These are phyloP conservation scores for Lasioglossum lativentre DNA, from an alignment of 2,888 invertebrate species.

Conservation along the genomic window DNA sequence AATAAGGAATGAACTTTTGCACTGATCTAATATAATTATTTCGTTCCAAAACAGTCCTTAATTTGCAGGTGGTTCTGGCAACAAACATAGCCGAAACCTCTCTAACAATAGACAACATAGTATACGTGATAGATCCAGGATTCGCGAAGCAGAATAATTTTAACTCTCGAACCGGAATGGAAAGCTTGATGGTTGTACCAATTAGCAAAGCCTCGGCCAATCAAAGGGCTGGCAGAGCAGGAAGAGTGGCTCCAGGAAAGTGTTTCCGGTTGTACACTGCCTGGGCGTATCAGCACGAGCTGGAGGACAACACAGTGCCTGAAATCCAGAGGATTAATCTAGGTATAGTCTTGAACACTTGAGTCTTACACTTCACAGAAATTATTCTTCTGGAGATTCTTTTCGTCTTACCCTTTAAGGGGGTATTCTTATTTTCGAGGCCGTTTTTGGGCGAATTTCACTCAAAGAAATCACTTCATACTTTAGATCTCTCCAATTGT, in stretches of 20 bases:
- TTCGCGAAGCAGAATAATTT: slow-evolving; percentile 99
- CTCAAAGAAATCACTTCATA: too few species aligned
- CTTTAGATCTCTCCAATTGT: background rate
- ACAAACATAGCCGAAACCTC: slow-evolving; percentile 99
- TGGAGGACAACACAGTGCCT: slow-evolving; percentile 99
- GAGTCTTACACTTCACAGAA: too few species aligned
- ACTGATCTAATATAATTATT: background rate
- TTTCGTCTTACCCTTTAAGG: background rate
- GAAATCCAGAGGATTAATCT: slow-evolving; percentile 99
- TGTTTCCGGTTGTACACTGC: slow-evolving; percentile 99
- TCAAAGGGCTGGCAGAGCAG: slow-evolving; percentile 93
- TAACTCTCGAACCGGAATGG: slow-evolving; percentile 99
- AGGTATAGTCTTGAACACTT: slow-evolving; percentile 75
- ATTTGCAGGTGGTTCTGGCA: slow-evolving; percentile 93
- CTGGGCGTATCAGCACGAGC: slow-evolving; percentile 99
- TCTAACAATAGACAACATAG: slow-evolving; percentile 98
- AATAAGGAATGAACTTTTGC: too few species aligned
- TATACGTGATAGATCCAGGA: slow-evolving; percentile 99
- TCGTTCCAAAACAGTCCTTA: background rate
- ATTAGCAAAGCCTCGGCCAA: slow-evolving; percentile 99
- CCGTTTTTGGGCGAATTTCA: too few species aligned
- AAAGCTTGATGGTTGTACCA: slow-evolving; percentile 98
- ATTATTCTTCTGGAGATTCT: background rate
- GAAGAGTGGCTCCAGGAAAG: slow-evolving; percentile 98
- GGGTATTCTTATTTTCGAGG: too few species aligned